phyloP scores from a whole-genome alignment of 2,113 vertebrate species.

The Pluvialis apricaria region DNA sequence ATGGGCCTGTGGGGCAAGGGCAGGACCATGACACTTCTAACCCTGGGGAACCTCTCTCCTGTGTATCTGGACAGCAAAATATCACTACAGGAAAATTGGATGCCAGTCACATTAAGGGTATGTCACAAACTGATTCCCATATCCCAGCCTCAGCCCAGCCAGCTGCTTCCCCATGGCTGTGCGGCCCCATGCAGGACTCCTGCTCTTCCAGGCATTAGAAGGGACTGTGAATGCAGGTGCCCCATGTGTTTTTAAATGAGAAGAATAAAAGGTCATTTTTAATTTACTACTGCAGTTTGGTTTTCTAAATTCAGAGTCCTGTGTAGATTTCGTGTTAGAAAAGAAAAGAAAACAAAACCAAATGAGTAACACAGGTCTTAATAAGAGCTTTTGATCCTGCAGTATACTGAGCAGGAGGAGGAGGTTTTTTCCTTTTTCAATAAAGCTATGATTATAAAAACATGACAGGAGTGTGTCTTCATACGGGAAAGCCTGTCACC shows the following conservation, averaged over 20 bases:
- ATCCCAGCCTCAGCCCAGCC: no score
- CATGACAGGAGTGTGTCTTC: neutral
- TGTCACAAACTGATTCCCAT: fast-evolving
- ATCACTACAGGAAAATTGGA: neutral
- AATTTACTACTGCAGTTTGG: neutral
- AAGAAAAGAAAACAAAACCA: neutral
- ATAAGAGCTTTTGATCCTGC: neutral
- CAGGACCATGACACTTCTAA: neutral
- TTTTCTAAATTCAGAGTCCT: neutral
- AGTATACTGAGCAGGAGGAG: neutral
- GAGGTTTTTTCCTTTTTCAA: slow-evolving; percentile 32
- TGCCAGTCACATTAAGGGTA: neutral
- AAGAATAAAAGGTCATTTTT: neutral
- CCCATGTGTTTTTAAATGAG: neutral
- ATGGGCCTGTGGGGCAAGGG: neutral
- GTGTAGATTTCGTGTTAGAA: neutral
- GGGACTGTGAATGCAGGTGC: neutral
- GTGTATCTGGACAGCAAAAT: neutral
- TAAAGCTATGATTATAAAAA: slow-evolving; percentile 42
- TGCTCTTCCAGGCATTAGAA: neutral
- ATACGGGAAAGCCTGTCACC: slow-evolving; percentile 1
- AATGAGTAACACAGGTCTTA: neutral
- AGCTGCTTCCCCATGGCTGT: neutral
- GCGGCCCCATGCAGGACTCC: neutral
- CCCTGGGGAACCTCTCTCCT: neutral